A percentile compares a stretch with the other conserved stretches of the same genome.
Evolutionary conservation across 2,113 vertebrate species (phyloP).

Genomic region (Emydocephalus ijimae): DNA sequence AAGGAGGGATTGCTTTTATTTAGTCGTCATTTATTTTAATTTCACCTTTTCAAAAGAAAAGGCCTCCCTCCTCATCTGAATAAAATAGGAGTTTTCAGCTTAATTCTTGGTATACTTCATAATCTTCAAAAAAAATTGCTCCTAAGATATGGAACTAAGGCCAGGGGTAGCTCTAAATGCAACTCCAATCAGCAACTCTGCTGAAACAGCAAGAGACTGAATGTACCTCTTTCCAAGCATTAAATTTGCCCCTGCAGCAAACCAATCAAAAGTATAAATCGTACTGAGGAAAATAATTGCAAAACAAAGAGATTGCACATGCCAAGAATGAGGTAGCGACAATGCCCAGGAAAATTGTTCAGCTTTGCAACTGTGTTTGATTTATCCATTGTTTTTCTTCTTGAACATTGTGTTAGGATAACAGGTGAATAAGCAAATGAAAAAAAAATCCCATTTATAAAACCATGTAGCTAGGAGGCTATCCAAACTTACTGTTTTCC

Average conservation of each 20-base stretch:
- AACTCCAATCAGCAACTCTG: background rate
- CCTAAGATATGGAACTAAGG: background rate
- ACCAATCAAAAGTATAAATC: constrained; percentile 9
- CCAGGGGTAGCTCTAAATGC: background rate
- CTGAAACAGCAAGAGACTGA: constrained; percentile 2
- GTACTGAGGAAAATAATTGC: background rate
- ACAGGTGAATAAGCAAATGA: background rate
- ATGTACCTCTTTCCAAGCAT: background rate
- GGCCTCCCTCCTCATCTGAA: background rate
- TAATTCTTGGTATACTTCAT: background rate
- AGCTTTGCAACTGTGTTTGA: background rate
- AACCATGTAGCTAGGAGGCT: background rate
- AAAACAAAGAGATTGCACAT: background rate
- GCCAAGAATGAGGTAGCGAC: background rate
- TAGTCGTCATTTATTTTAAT: background rate
- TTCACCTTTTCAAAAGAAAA: background rate
- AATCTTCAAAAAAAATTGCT: background rate
- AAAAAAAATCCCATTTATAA: background rate
- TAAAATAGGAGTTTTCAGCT: background rate
- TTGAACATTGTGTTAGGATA: background rate
- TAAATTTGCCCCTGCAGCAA: constrained; percentile 7
- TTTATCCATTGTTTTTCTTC: background rate
- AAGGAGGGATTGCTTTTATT: background rate
- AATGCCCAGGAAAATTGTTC: background rate
- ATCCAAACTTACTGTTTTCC: background rate